These are phyloP conservation scores for Epizoanthus stellaris DNA, from an alignment of 92 coral and sea anemone species.

Conservation along the genomic window DNA sequence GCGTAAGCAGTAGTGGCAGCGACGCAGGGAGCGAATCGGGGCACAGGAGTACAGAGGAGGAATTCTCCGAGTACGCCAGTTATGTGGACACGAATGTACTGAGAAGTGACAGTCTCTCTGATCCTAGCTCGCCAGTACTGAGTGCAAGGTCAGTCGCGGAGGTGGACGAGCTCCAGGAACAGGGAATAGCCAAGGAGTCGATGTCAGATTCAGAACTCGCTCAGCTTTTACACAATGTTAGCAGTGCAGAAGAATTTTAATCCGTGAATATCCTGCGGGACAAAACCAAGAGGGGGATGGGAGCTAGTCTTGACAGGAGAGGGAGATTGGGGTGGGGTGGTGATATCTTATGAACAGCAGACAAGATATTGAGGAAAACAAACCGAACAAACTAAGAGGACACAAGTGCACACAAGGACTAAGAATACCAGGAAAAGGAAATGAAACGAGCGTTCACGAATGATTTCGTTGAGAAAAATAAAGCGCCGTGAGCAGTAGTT, in stretches of 20 bases:
- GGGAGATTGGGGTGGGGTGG: too few species aligned
- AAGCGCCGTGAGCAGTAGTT: too few species aligned
- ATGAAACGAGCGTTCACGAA: too few species aligned
- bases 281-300: too few species aligned
- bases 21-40: conserved; percentile 37
- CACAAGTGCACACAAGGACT: too few species aligned
- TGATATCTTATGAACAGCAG: too few species aligned
- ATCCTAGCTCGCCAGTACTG: conserved; percentile 18
- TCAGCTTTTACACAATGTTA: conserved; percentile 44
- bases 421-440: too few species aligned
- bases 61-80: conserved; percentile 27
- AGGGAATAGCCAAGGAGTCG: conserved; percentile 23
- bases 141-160: not conserved
- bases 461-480: too few species aligned
- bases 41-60: conserved; percentile 13
- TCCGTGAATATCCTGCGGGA: too few species aligned
- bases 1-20: conserved; percentile 17
- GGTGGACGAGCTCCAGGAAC: not conserved
- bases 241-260: conserved; percentile 53
- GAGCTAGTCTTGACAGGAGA: too few species aligned
- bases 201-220: conserved; percentile 57
- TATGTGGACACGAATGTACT: conserved; percentile 29
- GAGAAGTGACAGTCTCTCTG: not conserved
- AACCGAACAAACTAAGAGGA: too few species aligned
- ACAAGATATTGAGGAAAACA: too few species aligned